Base-by-base conservation (phyloP, 2,888 invertebrate species). In the Zele albiditarsus region DNA sequence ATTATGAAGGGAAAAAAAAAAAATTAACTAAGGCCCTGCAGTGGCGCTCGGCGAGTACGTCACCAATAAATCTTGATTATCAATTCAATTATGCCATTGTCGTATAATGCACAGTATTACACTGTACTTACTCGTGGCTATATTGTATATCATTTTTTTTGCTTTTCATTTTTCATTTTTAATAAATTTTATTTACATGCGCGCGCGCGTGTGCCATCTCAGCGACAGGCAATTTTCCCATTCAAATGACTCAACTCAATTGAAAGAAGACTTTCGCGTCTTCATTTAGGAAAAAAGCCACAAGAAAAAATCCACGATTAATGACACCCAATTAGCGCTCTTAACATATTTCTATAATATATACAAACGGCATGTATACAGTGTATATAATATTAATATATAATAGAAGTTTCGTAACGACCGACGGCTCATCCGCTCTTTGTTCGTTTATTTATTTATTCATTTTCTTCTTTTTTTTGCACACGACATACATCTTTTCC, bases 311-410 rank as follows among this genome's bases (percentile, higher is more conserved):
- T 77, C 80, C 78, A 77, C 27, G 31, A 63, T 68, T 46, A 65
- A 65, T 31, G 74, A 53, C 70, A 83, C 75, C 23, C 53, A 53
- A 20, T 53, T 53, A 23, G 79, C 81, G 81, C 80, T 81, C 80
- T 81, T 82, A 82, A 78, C 83, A 82, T 82, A 83, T 72, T 84
- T 84, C 81, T 78, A 80, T 71, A 78, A 81, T 84, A 84, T 84
- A 79, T 85, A 85, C 84, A 85, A 84, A 85, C 81, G 80, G 81
- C 81, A 81, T 79, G 81, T 79, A 75, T 78, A 77, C 76, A 77
- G 66, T 75, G 66, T 71, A 31, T 71, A 49, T 62, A 69, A 75
- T 78, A 78, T 76, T 79, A 66, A 78, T 67, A 76, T 79, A 77
- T 78, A 77, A 76, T 79, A 78, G 75, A 79, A 79, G 76, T 78